Evolutionary conservation across 2,113 vertebrate species (phyloP).

Genomic region (Stictonetta naevosa): DNA sequence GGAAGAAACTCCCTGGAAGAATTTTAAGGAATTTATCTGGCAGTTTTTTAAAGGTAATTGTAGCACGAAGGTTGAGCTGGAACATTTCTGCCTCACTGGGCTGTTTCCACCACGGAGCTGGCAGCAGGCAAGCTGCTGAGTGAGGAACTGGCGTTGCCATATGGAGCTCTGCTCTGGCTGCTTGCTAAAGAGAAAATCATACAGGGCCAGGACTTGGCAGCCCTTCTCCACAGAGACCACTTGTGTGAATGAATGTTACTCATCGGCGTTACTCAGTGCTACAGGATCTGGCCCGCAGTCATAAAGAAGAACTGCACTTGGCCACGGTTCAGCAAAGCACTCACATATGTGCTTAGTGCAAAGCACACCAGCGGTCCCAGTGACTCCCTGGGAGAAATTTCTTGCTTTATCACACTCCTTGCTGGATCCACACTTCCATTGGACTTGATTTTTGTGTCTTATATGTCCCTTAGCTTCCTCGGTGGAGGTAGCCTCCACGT

Average conservation of each 20-base stretch:
- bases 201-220: slow-evolving; percentile 59
- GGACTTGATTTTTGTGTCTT: background rate
- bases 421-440: background rate
- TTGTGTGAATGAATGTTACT: slow-evolving; percentile 30
- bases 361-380: background rate
- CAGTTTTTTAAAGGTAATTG: slow-evolving; percentile 28
- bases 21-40: slow-evolving; percentile 22
- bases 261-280: background rate
- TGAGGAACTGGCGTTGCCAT: slow-evolving; percentile 54
- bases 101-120: background rate
- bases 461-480: background rate
- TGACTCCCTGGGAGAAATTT: background rate
- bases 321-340: background rate
- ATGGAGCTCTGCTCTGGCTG: slow-evolving; percentile 57
- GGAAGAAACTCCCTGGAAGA: background rate
- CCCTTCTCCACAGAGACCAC: background rate
- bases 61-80: background rate
- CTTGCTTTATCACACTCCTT: background rate
- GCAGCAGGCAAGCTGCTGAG: slow-evolving; percentile 59
- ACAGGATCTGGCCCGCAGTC: background rate
- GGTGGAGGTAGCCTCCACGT: background rate
- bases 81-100: slow-evolving; percentile 22
- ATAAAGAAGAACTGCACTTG: background rate
- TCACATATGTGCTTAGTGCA: background rate
- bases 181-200: slow-evolving; percentile 1